These are phyloP conservation scores for Centrocercus urophasianus DNA, from an alignment of 2,113 vertebrate genomes.

Conservation along the genomic window DNA sequence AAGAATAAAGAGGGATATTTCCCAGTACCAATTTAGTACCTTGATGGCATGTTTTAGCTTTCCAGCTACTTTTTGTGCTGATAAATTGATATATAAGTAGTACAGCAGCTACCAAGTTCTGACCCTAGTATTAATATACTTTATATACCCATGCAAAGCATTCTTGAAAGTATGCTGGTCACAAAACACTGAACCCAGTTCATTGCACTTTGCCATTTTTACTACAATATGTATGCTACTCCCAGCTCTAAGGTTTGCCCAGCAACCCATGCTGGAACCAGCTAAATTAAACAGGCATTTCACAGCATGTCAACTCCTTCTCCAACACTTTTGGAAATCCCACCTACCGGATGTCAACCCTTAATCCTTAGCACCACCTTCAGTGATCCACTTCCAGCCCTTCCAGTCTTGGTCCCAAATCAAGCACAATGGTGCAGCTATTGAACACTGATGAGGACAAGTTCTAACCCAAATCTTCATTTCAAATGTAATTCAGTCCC, in stretches of 20 bases:
- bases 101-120: not conserved
- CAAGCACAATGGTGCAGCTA: not conserved
- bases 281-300: not conserved
- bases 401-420: not conserved
- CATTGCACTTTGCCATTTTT: not conserved
- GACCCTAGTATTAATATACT: not conserved
- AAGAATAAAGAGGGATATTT: not conserved
- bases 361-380: not conserved
- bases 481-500: not conserved
- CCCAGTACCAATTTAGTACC: not conserved
- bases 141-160: not conserved
- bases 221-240: not conserved
- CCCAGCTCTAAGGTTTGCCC: not conserved
- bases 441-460: not conserved
- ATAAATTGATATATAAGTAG: not conserved
- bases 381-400: not conserved
- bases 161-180: not conserved
- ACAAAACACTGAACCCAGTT: not conserved
- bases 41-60: not conserved
- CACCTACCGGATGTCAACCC: not conserved
- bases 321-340: not conserved
- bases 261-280: not conserved
- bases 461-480: not conserved
- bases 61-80: not conserved
- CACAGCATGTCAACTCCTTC: not conserved